Conservation (phyloP, 1,140 invertebrate genomes). For the Drosophila kohkoa region DNA sequence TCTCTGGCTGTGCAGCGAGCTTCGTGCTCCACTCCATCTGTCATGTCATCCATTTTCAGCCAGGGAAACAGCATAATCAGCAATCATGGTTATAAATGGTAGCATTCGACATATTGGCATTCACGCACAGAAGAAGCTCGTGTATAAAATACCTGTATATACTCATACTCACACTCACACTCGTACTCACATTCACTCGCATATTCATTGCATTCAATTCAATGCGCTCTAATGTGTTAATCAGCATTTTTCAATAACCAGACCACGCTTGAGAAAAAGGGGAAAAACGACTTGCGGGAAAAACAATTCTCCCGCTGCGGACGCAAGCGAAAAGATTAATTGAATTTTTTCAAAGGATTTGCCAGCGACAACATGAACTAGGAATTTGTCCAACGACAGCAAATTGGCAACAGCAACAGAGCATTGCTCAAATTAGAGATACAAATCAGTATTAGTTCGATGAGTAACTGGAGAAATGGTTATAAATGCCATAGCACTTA, state of each 20-base stretch:
- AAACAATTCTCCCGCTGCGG: constrained; percentile 11
- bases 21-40: constrained; percentile 73
- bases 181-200: constrained; percentile 41
- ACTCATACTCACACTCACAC: constrained; percentile 12
- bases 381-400: constrained; percentile 47
- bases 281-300: constrained; percentile 11
- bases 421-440: constrained; percentile 43
- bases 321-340: constrained; percentile 60
- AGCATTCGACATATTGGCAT: constrained; percentile 84
- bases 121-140: constrained; percentile 62
- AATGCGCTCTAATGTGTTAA: constrained; percentile 79
- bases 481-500: constrained; percentile 1
- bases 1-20: constrained; percentile 49
- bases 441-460: constrained; percentile 21
- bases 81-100: constrained; percentile 84
- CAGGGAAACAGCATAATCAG: constrained; percentile 83
- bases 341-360: constrained; percentile 57
- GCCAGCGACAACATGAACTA: constrained; percentile 54
- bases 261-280: constrained; percentile 32
- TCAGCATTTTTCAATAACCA: constrained; percentile 82
- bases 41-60: constrained; percentile 84
- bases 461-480: constrained; percentile 43
- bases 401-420: constrained; percentile 30
- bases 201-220: constrained; percentile 54
- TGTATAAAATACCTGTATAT: constrained; percentile 33